Evolutionary conservation across 1,140 invertebrate genomes (phyloP).

Genomic region (Diuraphis noxia): DNA sequence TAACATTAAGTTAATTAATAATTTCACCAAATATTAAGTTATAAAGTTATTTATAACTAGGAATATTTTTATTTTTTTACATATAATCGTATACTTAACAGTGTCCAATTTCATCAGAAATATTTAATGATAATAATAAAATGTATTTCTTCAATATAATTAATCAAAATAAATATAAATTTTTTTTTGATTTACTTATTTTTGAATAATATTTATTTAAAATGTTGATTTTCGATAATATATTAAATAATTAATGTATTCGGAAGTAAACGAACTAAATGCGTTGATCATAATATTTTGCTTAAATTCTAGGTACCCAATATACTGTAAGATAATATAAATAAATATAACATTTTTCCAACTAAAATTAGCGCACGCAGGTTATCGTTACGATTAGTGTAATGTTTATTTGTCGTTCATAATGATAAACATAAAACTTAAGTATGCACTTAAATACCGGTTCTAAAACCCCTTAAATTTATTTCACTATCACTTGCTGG

Average conservation of each 20-base stretch:
- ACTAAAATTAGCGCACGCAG: background rate
- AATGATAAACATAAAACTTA: slow-evolving; percentile 31
- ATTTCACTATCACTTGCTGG: slow-evolving; percentile 32
- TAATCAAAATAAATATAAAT: background rate
- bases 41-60: no score
- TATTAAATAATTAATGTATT: background rate
- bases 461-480: slow-evolving; percentile 11
- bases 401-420: slow-evolving; percentile 15
- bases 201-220: background rate
- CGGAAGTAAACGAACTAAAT: background rate
- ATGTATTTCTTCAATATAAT: background rate
- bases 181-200: background rate
- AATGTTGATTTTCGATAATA: background rate
- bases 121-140: background rate
- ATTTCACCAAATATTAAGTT: no score
- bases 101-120: no score
- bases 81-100: no score
- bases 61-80: no score
- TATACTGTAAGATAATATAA: background rate
- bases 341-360: background rate
- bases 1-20: no score
- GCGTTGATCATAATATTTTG: background rate
- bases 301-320: background rate
- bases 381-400: slow-evolving; percentile 7
- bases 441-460: slow-evolving; percentile 9